Conservation (phyloP, 2,113 vertebrate species). For the Gracilinanus agilis region DNA sequence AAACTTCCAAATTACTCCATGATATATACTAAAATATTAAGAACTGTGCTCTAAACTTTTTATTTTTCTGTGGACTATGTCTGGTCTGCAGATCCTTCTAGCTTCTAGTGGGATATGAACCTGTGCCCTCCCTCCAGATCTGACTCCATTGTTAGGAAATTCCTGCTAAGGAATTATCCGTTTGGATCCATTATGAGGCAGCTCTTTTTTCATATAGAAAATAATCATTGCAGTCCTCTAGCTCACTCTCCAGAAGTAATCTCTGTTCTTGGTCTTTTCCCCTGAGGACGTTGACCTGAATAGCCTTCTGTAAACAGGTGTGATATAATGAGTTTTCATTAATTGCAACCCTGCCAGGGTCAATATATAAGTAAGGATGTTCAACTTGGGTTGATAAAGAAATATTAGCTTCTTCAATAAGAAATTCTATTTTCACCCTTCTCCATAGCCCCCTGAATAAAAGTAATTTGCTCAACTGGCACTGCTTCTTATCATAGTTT, state of each 20-base stretch:
- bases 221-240: background rate
- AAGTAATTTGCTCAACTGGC: slow-evolving; percentile 49
- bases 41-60: background rate
- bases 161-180: background rate
- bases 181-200: background rate
- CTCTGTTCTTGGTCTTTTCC: background rate
- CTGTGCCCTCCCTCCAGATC: background rate
- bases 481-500: slow-evolving; percentile 66
- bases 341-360: background rate
- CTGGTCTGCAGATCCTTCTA: background rate
- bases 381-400: background rate
- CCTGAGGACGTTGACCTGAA: background rate
- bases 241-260: background rate
- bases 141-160: background rate
- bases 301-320: background rate
- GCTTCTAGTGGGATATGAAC: background rate
- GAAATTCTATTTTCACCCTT: background rate
- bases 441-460: background rate
- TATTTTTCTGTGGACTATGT: background rate
- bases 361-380: background rate
- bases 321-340: background rate
- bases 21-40: background rate
- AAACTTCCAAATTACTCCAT: background rate
- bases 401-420: background rate
- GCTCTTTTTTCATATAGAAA: background rate